Conservation (phyloP, 2,888 invertebrate species). For the Agapetus fuscipes region DNA sequence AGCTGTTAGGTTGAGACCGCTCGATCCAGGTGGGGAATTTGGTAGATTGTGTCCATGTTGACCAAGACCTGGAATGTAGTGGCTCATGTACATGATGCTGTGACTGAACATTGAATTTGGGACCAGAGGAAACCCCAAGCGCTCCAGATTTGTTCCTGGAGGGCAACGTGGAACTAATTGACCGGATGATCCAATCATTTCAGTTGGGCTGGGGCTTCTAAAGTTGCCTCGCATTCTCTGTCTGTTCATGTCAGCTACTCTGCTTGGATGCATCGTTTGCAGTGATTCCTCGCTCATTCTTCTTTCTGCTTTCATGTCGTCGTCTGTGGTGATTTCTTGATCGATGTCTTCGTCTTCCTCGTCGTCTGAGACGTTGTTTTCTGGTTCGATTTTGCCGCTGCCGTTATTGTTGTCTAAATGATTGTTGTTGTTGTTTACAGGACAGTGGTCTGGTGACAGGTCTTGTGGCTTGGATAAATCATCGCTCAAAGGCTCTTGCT, state of each 20-base stretch:
- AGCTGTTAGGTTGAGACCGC: slow-evolving; percentile 52
- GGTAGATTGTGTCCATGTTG: slow-evolving; percentile 37
- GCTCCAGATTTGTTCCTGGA: slow-evolving; percentile 31
- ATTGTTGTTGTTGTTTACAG: slow-evolving; percentile 33
- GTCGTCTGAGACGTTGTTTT: slow-evolving; percentile 40
- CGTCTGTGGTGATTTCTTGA: slow-evolving; percentile 27
- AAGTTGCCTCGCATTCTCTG: slow-evolving; percentile 21
- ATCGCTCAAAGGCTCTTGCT: slow-evolving; percentile 45
- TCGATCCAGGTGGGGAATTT: slow-evolving; percentile 48
- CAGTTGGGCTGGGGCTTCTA: slow-evolving; percentile 24
- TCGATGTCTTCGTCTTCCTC: slow-evolving; percentile 47
- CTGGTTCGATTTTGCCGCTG: slow-evolving; percentile 40
- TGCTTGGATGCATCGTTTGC: slow-evolving; percentile 20
- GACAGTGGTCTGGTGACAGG: slow-evolving; percentile 41
- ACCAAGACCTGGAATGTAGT: slow-evolving; percentile 60
- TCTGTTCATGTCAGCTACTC: slow-evolving; percentile 21
- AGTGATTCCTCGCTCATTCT: slow-evolving; percentile 22
- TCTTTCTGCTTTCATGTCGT: slow-evolving; percentile 24
- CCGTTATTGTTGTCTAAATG: slow-evolving; percentile 27
- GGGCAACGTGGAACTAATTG: slow-evolving; percentile 24
- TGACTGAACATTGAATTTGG: slow-evolving; percentile 84
- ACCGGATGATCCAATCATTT: slow-evolving; percentile 24
- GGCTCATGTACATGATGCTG: slow-evolving; percentile 87
- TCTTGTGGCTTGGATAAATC: slow-evolving; percentile 31
- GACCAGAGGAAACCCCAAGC: slow-evolving; percentile 62